Percentiles rank a stretch among this genome's conserved stretches.
These are phyloP conservation scores for Melinaea marsaeus DNA, from an alignment of 2,888 invertebrate genomes.

Conservation along the genomic window DNA sequence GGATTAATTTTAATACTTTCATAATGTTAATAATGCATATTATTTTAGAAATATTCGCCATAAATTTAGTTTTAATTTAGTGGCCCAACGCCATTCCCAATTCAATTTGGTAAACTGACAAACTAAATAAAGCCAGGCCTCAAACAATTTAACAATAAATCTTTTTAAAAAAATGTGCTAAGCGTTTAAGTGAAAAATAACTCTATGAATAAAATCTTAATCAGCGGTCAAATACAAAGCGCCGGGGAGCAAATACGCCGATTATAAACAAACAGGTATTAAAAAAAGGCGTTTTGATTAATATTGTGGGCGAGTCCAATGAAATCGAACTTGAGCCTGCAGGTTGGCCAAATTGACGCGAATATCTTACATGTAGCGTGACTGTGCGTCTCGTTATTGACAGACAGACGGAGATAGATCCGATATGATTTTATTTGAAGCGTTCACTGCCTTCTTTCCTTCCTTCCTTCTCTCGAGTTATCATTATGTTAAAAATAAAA, in stretches of 20 bases:
- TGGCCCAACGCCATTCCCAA: too few species aligned
- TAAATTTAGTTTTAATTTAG: too few species aligned
- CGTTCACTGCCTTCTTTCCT: too few species aligned
- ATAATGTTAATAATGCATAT: too few species aligned
- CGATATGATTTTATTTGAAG: too few species aligned
- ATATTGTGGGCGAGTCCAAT: constrained; percentile 59
- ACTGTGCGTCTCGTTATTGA: constrained; percentile 35
- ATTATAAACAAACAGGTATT: constrained; percentile 70
- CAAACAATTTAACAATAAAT: constrained; percentile 16
- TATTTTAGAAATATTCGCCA: too few species aligned
- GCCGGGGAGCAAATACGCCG: constrained; percentile 55
- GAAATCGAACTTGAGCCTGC: constrained; percentile 60
- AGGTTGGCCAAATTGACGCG: constrained; percentile 68
- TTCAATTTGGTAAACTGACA: background rate
- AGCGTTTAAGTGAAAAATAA: constrained; percentile 36
- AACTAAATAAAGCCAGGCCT: background rate
- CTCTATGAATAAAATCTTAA: constrained; percentile 76
- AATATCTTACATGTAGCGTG: constrained; percentile 41
- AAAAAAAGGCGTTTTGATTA: constrained; percentile 73
- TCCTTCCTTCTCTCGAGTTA: too few species aligned
- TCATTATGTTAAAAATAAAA: too few species aligned
- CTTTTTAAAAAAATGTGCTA: constrained; percentile 23
- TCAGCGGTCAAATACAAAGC: constrained; percentile 60
- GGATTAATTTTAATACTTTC: too few species aligned
- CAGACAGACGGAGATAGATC: too few species aligned